Evolutionary conservation across 2,797 vertebrate species (phyloP).

Genomic region (Danio kyathit): DNA sequence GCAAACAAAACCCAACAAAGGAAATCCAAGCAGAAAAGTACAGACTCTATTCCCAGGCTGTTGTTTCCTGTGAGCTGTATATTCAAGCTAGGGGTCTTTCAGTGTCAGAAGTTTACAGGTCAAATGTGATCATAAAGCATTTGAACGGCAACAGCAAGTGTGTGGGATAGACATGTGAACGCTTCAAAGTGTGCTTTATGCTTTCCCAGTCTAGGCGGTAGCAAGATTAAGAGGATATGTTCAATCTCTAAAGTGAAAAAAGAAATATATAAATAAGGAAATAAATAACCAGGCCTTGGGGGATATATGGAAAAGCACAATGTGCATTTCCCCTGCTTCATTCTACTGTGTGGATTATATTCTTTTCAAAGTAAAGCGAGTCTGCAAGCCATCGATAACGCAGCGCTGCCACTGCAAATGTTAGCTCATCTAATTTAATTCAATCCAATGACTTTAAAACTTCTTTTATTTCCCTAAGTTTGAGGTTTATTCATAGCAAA

Average conservation of each 20-base stretch:
- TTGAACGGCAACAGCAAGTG: conserved; percentile 12
- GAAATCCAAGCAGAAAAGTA: background rate
- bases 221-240: background rate
- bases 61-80: conserved; percentile 15
- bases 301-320: conserved; percentile 9
- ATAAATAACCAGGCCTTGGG: background rate
- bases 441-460: conserved; percentile 27
- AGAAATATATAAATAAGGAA: background rate
- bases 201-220: conserved; percentile 1
- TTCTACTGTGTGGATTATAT: conserved; percentile 13
- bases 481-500: conserved; percentile 40
- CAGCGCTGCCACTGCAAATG: background rate
- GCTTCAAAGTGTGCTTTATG: conserved; percentile 14
- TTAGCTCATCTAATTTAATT: conserved; percentile 35
- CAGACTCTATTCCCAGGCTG: conserved; percentile 4
- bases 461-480: conserved; percentile 28
- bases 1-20: background rate
- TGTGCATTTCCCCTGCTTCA: background rate
- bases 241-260: conserved; percentile 21
- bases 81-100: conserved; percentile 15
- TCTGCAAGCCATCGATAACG: conserved; percentile 26
- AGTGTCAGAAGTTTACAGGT: conserved; percentile 20
- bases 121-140: conserved; percentile 33
- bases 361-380: conserved; percentile 27
- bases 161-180: conserved; percentile 32